These are phyloP conservation scores for Sisyra terminalis DNA, from an alignment of 2,888 invertebrate genomes.

Conservation along the genomic window DNA sequence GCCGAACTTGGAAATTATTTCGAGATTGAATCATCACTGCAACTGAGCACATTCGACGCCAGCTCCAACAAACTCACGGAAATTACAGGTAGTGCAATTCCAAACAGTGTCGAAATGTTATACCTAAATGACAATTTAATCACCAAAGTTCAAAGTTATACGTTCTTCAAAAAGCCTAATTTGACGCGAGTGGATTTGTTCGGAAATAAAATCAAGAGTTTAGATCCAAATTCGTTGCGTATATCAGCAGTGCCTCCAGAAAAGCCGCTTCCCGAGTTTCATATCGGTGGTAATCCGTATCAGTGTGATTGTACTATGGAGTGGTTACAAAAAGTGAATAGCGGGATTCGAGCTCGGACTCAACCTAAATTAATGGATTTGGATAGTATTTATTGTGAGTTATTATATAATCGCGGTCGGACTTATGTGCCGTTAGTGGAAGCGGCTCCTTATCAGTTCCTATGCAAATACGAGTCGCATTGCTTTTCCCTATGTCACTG, in stretches of 20 bases:
- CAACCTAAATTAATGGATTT: constrained; percentile 71
- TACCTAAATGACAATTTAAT: constrained; percentile 69
- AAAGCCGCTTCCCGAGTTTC: constrained; percentile 61
- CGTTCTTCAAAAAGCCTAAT: constrained; percentile 75
- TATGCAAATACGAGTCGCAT: constrained; percentile 70
- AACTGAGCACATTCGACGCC: constrained; percentile 64
- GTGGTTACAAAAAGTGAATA: constrained; percentile 72
- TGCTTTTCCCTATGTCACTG: constrained; percentile 80
- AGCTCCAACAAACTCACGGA: constrained; percentile 67
- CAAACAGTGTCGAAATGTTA: constrained; percentile 64
- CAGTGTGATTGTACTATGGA: constrained; percentile 84
- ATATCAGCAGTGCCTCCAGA: constrained; percentile 59
- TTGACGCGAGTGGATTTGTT: constrained; percentile 66
- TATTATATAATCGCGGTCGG: constrained; percentile 60
- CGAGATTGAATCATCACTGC: constrained; percentile 64
- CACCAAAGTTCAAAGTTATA: constrained; percentile 68
- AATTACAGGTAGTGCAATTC: constrained; percentile 67
- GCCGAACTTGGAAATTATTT: constrained; percentile 70
- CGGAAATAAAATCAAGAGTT: constrained; percentile 60
- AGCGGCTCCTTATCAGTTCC: constrained; percentile 65
- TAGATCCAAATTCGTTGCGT: constrained; percentile 58
- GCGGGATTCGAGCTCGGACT: constrained; percentile 54
- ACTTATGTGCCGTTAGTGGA: constrained; percentile 59
- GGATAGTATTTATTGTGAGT: constrained; percentile 65
- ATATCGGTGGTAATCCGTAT: constrained; percentile 71